Evolutionary conservation across 2,888 invertebrate genomes (phyloP).

Genomic region (Geophilus truncorum): DNA sequence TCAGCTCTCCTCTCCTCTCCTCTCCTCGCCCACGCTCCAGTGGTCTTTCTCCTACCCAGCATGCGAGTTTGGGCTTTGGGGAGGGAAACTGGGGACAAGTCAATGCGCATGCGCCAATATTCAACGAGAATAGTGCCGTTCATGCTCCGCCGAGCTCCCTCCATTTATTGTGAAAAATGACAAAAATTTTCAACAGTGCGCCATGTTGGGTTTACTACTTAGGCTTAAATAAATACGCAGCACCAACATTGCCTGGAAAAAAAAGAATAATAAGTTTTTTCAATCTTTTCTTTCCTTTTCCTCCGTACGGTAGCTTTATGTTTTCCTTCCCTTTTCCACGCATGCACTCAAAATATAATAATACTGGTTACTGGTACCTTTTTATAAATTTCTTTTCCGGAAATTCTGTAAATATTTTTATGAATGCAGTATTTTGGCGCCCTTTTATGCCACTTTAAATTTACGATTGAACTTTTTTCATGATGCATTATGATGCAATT

Average conservation of each 20-base stretch:
- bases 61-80: no score
- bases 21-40: neutral
- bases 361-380: no score
- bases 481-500: no score
- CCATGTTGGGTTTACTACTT: neutral
- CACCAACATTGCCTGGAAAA: neutral
- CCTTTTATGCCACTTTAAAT: no score
- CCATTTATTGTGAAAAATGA: neutral
- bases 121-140: neutral
- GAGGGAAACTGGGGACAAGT: neutral
- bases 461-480: no score
- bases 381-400: no score
- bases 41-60: neutral
- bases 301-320: no score
- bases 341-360: no score
- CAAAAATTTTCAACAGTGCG: neutral
- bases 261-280: neutral
- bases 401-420: no score
- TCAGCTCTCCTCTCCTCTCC: no score
- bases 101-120: neutral
- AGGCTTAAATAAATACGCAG: neutral
- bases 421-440: no score
- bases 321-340: no score
- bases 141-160: neutral
- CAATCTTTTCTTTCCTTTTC: neutral